Conservation (phyloP, 2,888 invertebrate species). For the Panzeria rudis region DNA sequence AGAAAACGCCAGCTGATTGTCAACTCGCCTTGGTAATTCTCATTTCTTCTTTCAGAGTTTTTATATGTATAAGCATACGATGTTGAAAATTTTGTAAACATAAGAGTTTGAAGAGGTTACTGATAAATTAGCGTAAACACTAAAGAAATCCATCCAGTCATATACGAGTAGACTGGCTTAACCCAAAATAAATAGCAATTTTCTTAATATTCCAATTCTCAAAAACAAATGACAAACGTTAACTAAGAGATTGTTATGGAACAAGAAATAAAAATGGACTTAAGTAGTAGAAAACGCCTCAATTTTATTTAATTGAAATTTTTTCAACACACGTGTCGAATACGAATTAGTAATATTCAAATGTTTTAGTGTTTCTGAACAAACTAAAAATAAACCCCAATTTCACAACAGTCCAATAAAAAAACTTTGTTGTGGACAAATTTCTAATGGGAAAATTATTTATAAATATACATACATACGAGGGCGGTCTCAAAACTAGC, state of each 20-base stretch:
- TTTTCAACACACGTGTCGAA: neutral
- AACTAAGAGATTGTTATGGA: neutral
- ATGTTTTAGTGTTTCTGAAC: neutral
- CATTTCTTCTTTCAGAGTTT: no score
- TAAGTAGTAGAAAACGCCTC: neutral
- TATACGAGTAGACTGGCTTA: no score
- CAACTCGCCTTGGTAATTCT: no score
- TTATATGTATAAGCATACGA: no score
- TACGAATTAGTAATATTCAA: slow-evolving; percentile 3
- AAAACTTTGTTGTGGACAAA: neutral
- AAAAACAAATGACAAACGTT: neutral
- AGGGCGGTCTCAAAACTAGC: no score
- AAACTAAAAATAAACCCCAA: neutral
- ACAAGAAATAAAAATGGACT: neutral
- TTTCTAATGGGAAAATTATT: neutral
- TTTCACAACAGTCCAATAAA: neutral
- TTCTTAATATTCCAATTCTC: neutral
- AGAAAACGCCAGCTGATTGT: no score
- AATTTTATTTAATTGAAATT: neutral
- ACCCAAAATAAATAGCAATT: no score
- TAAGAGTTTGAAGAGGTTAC: no score
- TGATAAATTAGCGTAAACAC: no score
- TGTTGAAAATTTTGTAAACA: no score
- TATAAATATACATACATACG: neutral
- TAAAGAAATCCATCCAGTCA: no score